A percentile compares a stretch with the other conserved stretches of the same genome.
These are phyloP conservation scores for Coelinius sp. DNA, from an alignment of 2,888 invertebrate species.

Conservation along the genomic window DNA sequence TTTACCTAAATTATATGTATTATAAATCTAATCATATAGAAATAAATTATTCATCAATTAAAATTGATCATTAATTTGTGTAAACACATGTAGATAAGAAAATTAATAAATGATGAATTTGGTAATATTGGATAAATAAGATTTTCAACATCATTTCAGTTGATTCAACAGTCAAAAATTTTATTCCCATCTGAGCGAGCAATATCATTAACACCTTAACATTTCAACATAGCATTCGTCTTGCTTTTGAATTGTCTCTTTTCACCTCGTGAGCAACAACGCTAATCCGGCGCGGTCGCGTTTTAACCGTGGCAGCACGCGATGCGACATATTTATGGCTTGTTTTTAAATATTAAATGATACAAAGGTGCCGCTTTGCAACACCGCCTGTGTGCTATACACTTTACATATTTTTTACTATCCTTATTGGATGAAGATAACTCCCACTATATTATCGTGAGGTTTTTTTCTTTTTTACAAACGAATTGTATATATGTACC, in stretches of 20 bases:
- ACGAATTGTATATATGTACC: constrained; percentile 18
- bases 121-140: neutral
- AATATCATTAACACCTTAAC: constrained; percentile 65
- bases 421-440: neutral
- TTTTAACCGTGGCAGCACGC: constrained; percentile 59
- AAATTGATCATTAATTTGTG: neutral
- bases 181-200: neutral
- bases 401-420: neutral
- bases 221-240: constrained; percentile 69
- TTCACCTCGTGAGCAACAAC: constrained; percentile 33
- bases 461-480: too few species aligned
- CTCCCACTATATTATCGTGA: constrained; percentile 10
- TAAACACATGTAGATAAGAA: constrained; percentile 15
- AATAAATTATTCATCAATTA: neutral
- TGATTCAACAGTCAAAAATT: neutral
- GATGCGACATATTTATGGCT: constrained; percentile 69
- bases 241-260: constrained; percentile 55
- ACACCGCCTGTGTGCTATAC: neutral
- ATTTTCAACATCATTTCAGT: neutral
- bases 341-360: constrained; percentile 71
- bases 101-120: neutral
- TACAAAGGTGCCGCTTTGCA: constrained; percentile 66
- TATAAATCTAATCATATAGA: too few species aligned
- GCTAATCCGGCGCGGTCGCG: constrained; percentile 57
- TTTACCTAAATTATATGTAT: too few species aligned